Base-by-base conservation (phyloP, 2,797 vertebrate species). In the Scolopax rusticola region DNA sequence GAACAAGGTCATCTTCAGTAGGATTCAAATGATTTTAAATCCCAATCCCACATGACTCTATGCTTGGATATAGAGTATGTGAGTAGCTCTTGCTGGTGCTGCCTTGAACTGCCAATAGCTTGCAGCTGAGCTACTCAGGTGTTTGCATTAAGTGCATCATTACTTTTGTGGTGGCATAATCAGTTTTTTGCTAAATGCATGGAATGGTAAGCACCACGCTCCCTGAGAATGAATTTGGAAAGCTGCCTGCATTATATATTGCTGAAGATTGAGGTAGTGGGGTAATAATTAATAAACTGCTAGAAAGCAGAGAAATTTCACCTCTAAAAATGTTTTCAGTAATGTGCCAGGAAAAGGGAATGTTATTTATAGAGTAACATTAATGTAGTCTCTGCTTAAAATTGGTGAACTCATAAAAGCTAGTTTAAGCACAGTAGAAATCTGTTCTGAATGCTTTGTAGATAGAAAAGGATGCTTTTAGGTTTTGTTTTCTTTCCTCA, bases 261-360 rank as follows among this genome's bases (percentile, higher is more conserved):
- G 41, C 54, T 80, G 88, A 75, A 73, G 6, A 21, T 81, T 63
- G 74, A 96, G 90, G 59, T 67, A 74, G n/a, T 14, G 24, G 61
- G 63, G 60, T 50, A 87, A 81, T 96, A 97, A 97, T 96, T 97
- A 97, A 96, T 95, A 82, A 95, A 88, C 84, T 93, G 56, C 63
- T 95, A 76, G 86, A 94, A 93, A 87, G 36, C 28, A 79, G 78
- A 95, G 90, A 73, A 79, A 63, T 81, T 90, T 59, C 28, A 23
- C 4, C 12, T 84, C 65, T 88, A 63, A 67, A 88, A 79, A 25
- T 63, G 14, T 74, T 88, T 90, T 63, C 13, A n/a, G 23, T 45
- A 17, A 14, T 25, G 40, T 86, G 85, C 54, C 21, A 65, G 64
- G 56, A 61, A 76, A 76, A 69, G 8, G 32, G 67, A 73, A 41